phyloP scores from a whole-genome alignment of 2,797 vertebrate species.

The Etheostoma nigrum region DNA sequence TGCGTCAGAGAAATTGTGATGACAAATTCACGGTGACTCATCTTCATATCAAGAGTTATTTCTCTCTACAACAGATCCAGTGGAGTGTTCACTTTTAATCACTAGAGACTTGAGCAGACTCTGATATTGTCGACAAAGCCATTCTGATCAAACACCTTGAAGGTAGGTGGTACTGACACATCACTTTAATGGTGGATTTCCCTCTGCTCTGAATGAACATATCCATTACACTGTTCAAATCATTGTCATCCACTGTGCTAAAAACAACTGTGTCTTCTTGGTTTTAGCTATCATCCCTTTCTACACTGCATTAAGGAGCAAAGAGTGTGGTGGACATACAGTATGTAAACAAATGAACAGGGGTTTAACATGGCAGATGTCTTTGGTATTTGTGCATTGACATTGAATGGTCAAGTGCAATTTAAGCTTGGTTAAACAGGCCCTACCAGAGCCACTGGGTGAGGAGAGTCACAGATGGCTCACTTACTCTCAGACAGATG shows the following conservation, averaged over 20 bases:
- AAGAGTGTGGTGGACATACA: conserved; percentile 10
- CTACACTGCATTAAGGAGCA: background rate
- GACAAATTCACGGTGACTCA: conserved; percentile 50
- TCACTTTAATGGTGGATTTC: conserved; percentile 51
- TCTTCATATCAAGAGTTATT: conserved; percentile 53
- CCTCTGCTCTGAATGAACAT: conserved; percentile 35
- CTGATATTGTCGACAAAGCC: conserved; percentile 42
- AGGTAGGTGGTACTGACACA: conserved; percentile 45
- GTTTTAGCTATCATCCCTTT: conserved; percentile 23
- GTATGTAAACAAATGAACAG: conserved; percentile 10
- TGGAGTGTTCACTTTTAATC: conserved; percentile 47
- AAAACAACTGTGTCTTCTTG: conserved; percentile 29
- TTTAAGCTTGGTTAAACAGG: conserved; percentile 47
- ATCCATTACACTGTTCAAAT: conserved; percentile 37
- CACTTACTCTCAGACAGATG: conserved; percentile 51
- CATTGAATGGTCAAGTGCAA: conserved; percentile 54
- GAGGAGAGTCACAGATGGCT: conserved; percentile 61
- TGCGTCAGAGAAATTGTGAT: conserved; percentile 39
- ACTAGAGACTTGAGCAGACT: conserved; percentile 19
- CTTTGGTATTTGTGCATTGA: conserved; percentile 46
- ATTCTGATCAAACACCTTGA: conserved; percentile 51
- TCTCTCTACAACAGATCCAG: conserved; percentile 34
- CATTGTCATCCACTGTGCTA: conserved; percentile 21
- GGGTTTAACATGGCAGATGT: conserved; percentile 24
- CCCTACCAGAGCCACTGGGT: conserved; percentile 20